Evolutionary conservation across 2,113 vertebrate species (phyloP), one percentile per base, ranked within the genome.

Genomic region (Petroica traversi): DNA sequence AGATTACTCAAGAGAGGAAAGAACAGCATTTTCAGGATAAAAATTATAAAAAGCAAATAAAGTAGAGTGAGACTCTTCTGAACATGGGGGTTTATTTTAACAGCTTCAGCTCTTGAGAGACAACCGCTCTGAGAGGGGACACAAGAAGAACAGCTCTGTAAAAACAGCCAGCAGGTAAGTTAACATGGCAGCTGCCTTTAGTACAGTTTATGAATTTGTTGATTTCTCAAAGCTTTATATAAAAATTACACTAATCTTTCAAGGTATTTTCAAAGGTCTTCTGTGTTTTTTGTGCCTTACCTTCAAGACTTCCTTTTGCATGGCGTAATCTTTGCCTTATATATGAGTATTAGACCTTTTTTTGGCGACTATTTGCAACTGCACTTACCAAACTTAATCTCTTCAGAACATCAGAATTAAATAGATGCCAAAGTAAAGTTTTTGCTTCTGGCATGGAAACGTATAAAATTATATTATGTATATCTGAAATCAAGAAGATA

Each of bases 121-220:
- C 89, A 98, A 98, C 46, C 98, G 99, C 64, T 97, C 98, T 0
- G 99, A 99, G 85, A 98, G 98, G 97, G 99, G 99, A 29, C 99
- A 99, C 96, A 98, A 99, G 96, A 99, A 99, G 94, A 99, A 95
- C 97, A 99, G 98, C 86, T 99, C 99, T 5, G 98, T 98, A 54
- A 99, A 99, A 98, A 99, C 99, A 85, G 99, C 99, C 69, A 99
- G 98, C 98, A 99, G 99, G 99, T 99, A 95, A 98, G 96, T 31
- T 81, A 55, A 38, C 68, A 49, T 14, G 95, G 17, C 51, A 63
- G 22, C 40, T 69, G 14, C 62, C 26, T 24, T 73, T 69, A 46
- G 43, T 45, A 43, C 28, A 64, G 22, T 59, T 67, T 6, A 33
- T 46, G 22, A 43, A 61, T 55, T 43, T 51, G 10, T 63, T 86